Conservation (phyloP, 1,140 invertebrate genomes). For the Drosophila sturtevanti region DNA sequence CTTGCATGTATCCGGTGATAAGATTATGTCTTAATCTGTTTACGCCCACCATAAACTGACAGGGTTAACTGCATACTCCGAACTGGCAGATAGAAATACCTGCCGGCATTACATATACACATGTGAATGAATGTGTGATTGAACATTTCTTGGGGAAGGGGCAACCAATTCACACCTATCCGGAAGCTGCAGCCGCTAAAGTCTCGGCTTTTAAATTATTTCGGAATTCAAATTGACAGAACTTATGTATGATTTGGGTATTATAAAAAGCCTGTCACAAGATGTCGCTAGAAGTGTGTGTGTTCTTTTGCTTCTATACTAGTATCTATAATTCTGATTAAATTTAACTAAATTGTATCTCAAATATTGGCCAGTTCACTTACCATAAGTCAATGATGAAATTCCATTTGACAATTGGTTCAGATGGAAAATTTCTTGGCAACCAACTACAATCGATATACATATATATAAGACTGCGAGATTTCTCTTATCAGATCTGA, state of each 20-base stretch:
- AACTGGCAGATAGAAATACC: conserved; percentile 29
- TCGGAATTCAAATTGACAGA: neutral
- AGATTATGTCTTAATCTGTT: conserved; percentile 33
- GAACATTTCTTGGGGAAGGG: neutral
- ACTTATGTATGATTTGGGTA: neutral
- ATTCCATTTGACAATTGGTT: conserved; percentile 16
- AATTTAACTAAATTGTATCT: conserved; percentile 12
- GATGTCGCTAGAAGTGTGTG: conserved; percentile 18
- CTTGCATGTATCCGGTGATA: neutral
- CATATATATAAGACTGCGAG: neutral
- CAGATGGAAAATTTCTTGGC: conserved; percentile 55
- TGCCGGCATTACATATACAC: conserved; percentile 1
- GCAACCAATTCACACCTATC: conserved; percentile 39
- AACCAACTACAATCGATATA: neutral
- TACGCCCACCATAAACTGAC: conserved; percentile 8
- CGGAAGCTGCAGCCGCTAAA: conserved; percentile 1
- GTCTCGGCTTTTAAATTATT: conserved; percentile 2
- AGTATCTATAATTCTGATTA: neutral
- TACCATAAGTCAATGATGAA: conserved; percentile 20
- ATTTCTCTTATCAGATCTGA: conserved; percentile 5
- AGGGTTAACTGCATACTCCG: conserved; percentile 22
- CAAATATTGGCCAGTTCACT: conserved; percentile 46
- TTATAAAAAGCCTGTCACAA: conserved; percentile 25
- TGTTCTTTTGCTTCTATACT: no score
- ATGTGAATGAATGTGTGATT: neutral